Evolutionary conservation across 1,140 invertebrate genomes (phyloP).

Genomic region (Hypsibius dujardini): DNA sequence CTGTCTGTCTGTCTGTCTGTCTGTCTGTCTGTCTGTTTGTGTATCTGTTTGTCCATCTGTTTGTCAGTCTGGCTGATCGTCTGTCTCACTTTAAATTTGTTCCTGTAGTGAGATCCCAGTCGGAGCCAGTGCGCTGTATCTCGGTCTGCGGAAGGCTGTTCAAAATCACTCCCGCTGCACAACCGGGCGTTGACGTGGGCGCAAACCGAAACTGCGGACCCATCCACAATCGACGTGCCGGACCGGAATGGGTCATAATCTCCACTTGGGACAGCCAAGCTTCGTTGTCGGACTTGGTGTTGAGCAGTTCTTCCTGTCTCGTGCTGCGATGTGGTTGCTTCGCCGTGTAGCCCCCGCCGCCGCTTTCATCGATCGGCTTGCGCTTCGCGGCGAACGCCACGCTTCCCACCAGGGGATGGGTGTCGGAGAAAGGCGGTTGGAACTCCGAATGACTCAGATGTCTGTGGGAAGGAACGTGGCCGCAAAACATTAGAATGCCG

Average conservation of each 20-base stretch:
- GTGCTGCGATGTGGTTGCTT: background rate
- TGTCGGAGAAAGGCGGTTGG: background rate
- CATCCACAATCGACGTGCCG: slow-evolving; percentile 87
- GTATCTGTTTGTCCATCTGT: no score
- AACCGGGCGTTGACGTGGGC: slow-evolving; percentile 48
- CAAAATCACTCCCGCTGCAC: slow-evolving; percentile 39
- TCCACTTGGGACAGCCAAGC: slow-evolving; percentile 74
- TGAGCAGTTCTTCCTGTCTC: background rate
- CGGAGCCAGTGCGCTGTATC: slow-evolving; percentile 24
- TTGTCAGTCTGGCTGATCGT: no score
- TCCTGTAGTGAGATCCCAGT: slow-evolving; percentile 32
- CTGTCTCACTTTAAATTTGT: slow-evolving; percentile 31
- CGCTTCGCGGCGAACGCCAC: background rate
- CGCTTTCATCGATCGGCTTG: no score
- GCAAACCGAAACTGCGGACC: slow-evolving; percentile 94
- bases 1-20: no score
- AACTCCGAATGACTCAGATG: background rate
- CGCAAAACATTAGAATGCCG: no score
- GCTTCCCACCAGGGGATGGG: slow-evolving; percentile 2
- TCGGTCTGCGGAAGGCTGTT: slow-evolving; percentile 31
- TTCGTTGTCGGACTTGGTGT: slow-evolving; percentile 37
- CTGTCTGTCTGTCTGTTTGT: no score
- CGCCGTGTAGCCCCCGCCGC: background rate
- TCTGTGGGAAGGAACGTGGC: background rate
- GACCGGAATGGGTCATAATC: slow-evolving; percentile 86